phyloP scores from a whole-genome alignment of 30 jellyfish, hydroid and myxozoan species.

The Sanderia malayensis region DNA sequence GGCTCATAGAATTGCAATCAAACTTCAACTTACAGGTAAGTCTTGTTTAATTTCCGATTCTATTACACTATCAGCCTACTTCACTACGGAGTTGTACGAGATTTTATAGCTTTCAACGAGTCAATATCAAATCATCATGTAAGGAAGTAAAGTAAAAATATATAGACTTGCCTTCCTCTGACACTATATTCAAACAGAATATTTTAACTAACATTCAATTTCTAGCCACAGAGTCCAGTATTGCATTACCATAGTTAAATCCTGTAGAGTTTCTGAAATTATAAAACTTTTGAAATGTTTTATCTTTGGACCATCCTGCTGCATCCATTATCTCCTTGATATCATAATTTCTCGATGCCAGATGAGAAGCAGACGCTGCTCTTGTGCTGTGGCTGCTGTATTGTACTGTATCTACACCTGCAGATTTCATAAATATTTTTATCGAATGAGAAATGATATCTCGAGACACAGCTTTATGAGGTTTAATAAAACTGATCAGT shows the following conservation, averaged over 20 bases:
- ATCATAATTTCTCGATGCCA: not conserved
- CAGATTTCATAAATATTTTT: constrained; percentile 21
- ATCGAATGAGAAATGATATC: constrained; percentile 52
- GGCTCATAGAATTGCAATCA: constrained; percentile 59
- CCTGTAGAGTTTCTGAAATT: not conserved
- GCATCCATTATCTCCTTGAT: constrained; percentile 14
- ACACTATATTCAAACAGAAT: not conserved
- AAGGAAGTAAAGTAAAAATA: too few species aligned
- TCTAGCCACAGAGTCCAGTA: not conserved
- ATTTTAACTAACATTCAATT: not conserved
- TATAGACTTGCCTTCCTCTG: too few species aligned
- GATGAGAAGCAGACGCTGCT: constrained; percentile 37
- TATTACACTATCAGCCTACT: constrained; percentile 46
- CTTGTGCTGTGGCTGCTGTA: constrained; percentile 17
- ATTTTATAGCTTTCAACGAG: constrained; percentile 27
- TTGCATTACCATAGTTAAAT: constrained; percentile 20
- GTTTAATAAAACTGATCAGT: constrained; percentile 21
- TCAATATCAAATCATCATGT: not conserved
- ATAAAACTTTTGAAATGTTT: constrained; percentile 18
- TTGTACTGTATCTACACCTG: constrained; percentile 40
- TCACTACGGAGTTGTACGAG: constrained; percentile 51
- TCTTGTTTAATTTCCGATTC: constrained; percentile 42
- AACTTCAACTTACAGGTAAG: constrained; percentile 54
- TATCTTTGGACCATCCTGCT: constrained; percentile 38
- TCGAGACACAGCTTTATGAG: constrained; percentile 40